A percentile compares a stretch with the other conserved stretches of the same genome.
Evolutionary conservation across 2,113 vertebrate genomes (phyloP).

Genomic region (Tiliqua scincoides): DNA sequence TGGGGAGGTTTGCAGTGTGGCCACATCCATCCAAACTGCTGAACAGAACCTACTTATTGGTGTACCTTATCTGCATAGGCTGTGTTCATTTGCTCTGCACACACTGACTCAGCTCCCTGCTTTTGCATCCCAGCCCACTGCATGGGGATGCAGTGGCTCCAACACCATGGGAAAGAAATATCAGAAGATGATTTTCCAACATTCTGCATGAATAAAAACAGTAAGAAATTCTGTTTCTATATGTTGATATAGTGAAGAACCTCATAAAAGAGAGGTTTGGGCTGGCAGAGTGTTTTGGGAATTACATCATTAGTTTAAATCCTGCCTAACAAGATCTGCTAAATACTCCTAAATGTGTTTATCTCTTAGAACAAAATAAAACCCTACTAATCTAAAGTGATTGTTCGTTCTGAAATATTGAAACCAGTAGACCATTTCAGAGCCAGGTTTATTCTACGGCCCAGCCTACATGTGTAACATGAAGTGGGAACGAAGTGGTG

Average conservation of each 20-base stretch:
- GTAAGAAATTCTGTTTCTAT: background rate
- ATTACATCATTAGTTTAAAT: conserved; percentile 10
- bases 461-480: background rate
- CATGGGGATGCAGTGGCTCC: too few relatives aligned
- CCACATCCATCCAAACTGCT: too few relatives aligned
- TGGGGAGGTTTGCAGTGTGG: too few relatives aligned
- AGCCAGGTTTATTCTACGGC: background rate
- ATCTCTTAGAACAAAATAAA: conserved; percentile 8
- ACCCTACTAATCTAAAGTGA: background rate
- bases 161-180: background rate
- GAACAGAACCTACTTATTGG: too few relatives aligned
- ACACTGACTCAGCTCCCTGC: too few relatives aligned
- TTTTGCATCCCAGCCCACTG: too few relatives aligned
- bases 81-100: too few relatives aligned
- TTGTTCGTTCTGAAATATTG: background rate
- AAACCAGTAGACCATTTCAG: background rate
- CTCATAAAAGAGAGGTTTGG: background rate
- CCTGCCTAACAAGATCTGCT: conserved; percentile 4
- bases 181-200: background rate
- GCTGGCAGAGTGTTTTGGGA: conserved; percentile 6
- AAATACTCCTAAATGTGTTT: background rate
- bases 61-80: too few relatives aligned
- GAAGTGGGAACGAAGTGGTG: background rate
- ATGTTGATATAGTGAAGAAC: background rate
- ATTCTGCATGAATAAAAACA: background rate